phyloP scores from a whole-genome alignment of 2,113 vertebrate genomes.

The Clupea harengus region DNA sequence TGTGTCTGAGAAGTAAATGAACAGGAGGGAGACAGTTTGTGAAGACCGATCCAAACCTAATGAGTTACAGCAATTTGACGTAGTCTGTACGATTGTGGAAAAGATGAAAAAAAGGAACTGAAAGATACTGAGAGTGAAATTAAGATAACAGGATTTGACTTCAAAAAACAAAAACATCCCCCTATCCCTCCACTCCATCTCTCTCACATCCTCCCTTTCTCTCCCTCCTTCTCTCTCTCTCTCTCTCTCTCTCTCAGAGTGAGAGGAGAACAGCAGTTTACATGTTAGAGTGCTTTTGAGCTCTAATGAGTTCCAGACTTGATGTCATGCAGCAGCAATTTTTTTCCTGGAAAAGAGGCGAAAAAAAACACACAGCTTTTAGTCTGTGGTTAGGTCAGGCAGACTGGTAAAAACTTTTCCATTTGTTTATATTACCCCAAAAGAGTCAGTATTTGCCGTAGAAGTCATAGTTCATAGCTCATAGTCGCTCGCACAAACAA shows the following conservation, averaged over 20 bases:
- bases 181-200: not conserved
- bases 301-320: conserved; percentile 73
- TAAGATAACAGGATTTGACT: not conserved
- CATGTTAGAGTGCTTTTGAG: conserved; percentile 61
- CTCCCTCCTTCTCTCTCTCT: not conserved
- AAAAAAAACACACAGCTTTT: conserved; percentile 59
- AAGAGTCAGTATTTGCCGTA: not conserved
- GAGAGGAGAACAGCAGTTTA: conserved; percentile 47
- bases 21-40: not conserved
- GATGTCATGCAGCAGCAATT: conserved; percentile 71
- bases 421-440: conserved; percentile 41
- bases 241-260: conserved; percentile 4
- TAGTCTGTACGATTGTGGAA: not conserved
- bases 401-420: conserved; percentile 57
- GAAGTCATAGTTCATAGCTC: too few relatives aligned
- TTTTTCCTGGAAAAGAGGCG: conserved; percentile 16
- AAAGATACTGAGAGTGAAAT: not conserved
- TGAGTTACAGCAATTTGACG: not conserved
- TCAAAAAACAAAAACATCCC: not conserved
- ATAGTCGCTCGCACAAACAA: not conserved
- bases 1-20: conserved; percentile 64
- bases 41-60: not conserved
- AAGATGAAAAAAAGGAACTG: not conserved
- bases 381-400: conserved; percentile 57
- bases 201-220: not conserved